Evolutionary conservation across 2,888 invertebrate genomes (phyloP).

Genomic region (Drosophila lutescens): DNA sequence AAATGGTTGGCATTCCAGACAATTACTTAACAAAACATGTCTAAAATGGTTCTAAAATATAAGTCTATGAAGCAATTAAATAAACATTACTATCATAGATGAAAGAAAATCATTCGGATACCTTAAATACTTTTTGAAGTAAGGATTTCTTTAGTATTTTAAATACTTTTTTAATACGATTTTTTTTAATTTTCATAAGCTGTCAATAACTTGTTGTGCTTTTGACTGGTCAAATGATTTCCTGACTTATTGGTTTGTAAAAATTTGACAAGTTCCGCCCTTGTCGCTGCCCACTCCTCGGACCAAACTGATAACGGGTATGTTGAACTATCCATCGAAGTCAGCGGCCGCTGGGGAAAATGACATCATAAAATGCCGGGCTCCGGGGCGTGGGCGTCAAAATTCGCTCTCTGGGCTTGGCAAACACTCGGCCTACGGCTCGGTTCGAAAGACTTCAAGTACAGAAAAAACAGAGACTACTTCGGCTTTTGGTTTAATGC

Average conservation of each 20-base stretch:
- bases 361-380: conserved; percentile 26
- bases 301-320: conserved; percentile 40
- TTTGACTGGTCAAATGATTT: conserved; percentile 1
- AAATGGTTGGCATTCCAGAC: too few relatives aligned
- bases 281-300: conserved; percentile 18
- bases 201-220: background rate
- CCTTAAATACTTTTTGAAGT: too few relatives aligned
- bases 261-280: conserved; percentile 11
- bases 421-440: conserved; percentile 45
- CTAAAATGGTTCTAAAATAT: too few relatives aligned
- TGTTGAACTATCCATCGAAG: conserved; percentile 52
- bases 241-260: background rate
- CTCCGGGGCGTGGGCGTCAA: conserved; percentile 36
- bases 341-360: conserved; percentile 33
- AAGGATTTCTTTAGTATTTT: too few relatives aligned
- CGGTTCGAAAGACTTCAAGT: conserved; percentile 16
- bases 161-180: too few relatives aligned
- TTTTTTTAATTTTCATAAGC: too few relatives aligned
- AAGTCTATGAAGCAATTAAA: too few relatives aligned
- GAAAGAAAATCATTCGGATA: too few relatives aligned
- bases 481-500: conserved; percentile 67
- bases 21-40: too few relatives aligned
- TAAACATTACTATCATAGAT: too few relatives aligned
- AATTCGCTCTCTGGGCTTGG: conserved; percentile 57
- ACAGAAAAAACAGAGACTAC: conserved; percentile 25